phyloP scores from a whole-genome alignment of 2,888 invertebrate species.

The Ennomos erosarius region DNA sequence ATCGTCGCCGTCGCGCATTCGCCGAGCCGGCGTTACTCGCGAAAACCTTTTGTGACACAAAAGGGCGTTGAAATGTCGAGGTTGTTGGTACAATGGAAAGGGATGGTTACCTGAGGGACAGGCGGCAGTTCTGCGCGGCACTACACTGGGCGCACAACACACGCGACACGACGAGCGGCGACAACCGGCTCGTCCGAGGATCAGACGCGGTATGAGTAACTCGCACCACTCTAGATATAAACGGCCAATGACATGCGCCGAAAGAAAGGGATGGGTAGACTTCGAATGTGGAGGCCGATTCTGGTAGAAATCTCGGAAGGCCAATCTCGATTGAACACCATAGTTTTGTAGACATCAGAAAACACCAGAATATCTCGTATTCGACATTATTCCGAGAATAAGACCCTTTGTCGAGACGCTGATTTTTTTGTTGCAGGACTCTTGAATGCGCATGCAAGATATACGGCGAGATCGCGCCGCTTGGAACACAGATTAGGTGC shows the following conservation, averaged over 20 bases:
- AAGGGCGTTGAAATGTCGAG: conserved; percentile 42
- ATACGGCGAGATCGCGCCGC: conserved; percentile 41
- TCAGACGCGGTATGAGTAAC: conserved; percentile 76
- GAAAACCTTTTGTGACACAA: conserved; percentile 61
- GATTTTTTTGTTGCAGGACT: conserved; percentile 57
- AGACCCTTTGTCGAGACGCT: conserved; percentile 40
- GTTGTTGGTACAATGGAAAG: conserved; percentile 31
- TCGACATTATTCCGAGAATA: too few species aligned
- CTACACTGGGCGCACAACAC: conserved; percentile 77
- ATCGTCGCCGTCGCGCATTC: conserved; percentile 72
- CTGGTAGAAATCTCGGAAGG: too few species aligned
- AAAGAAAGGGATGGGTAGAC: conserved; percentile 50
- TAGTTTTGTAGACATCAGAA: too few species aligned
- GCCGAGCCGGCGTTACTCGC: conserved; percentile 60
- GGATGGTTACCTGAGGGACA: conserved; percentile 66
- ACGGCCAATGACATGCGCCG: conserved; percentile 75
- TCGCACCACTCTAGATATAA: conserved; percentile 60
- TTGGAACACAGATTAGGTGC: conserved; percentile 14
- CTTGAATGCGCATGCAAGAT: conserved; percentile 74
- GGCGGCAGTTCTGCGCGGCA: conserved; percentile 62
- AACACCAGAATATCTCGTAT: too few species aligned
- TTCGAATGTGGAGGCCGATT: conserved; percentile 20
- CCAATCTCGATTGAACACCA: too few species aligned
- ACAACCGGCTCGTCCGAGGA: conserved; percentile 72
- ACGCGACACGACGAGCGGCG: conserved; percentile 74